Base-by-base conservation (phyloP, 2,888 invertebrate species). In the Rhyacophila evoluta region DNA sequence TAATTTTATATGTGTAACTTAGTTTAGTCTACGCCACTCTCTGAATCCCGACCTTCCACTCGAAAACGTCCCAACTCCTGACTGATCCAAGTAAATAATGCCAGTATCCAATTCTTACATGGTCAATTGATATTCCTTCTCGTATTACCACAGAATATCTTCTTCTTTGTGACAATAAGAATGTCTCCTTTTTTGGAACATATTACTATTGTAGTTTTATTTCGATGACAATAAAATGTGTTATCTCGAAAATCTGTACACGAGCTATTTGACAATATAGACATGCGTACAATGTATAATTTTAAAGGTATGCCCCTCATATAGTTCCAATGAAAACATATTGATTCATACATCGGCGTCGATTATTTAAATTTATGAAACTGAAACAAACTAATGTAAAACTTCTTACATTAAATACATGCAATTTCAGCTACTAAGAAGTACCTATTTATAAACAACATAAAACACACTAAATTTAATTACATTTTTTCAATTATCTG, bases 121-220 rank as follows among this genome's bases (percentile, higher is more conserved):
- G 80, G 80, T 81, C 81, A 81, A 81, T 81, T 81, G 81, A 79
- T 78, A 81, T 80, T 77, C 72, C 78, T 73, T 72, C 81, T 80
- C 78, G 74, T 37, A 73, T 80, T 81, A 79, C 80, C 39, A 41
- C 27, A 55, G 38, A 72, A 73, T 75, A 79, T 75, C 73, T 76
- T 70, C 73, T 76, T 70, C 73, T 76, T 33, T 2, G 10, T 0
- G 55, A 55, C 55, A 55, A 55, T 55, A 55, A 15, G 3, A 8
- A 55, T 19, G 25, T 55, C 25, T 19, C 19, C 55, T 19, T 10
- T 19, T 55, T 25, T 19, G 6, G 55, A 55, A 55, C 6, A 6
- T 55, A 25, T 55, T 19, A 19, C 55, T 55, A 55, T 55, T 55
- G 55, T 55, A 25, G 55, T 55, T 19, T 19, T 25, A 19, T 41